Conservation (phyloP, 2,888 invertebrate genomes). For the Tyria jacobaeae region DNA sequence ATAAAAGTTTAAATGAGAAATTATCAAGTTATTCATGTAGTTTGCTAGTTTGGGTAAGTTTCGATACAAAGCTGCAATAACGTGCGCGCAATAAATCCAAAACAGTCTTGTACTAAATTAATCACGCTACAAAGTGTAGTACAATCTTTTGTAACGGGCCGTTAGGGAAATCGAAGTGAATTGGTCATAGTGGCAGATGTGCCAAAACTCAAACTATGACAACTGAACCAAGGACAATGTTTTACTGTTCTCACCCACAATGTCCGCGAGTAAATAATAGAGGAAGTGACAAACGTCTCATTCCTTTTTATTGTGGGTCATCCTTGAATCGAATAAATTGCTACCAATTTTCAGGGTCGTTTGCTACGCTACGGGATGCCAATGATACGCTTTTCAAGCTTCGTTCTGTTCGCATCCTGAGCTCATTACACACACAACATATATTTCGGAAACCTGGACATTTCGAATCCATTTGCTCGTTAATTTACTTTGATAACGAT, state of each 20-base stretch:
- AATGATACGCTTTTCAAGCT: slow-evolving; percentile 74
- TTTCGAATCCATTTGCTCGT: background rate
- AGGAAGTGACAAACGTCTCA: slow-evolving; percentile 79
- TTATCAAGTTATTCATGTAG: slow-evolving; percentile 15
- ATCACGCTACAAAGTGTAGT: slow-evolving; percentile 49
- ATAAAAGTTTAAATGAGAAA: slow-evolving; percentile 25
- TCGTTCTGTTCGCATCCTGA: slow-evolving; percentile 57
- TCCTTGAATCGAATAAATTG: slow-evolving; percentile 83
- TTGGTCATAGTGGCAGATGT: slow-evolving; percentile 40
- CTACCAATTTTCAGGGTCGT: slow-evolving; percentile 80
- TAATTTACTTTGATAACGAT: background rate
- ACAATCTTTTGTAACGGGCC: slow-evolving; percentile 55
- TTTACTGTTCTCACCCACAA: slow-evolving; percentile 54
- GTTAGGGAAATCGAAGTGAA: slow-evolving; percentile 56
- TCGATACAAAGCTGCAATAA: slow-evolving; percentile 39
- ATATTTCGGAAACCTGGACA: slow-evolving; percentile 53
- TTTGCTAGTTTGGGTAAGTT: slow-evolving; percentile 23
- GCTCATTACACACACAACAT: slow-evolving; percentile 45
- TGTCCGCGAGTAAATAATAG: slow-evolving; percentile 76
- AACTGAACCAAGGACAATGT: slow-evolving; percentile 55
- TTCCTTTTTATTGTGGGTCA: slow-evolving; percentile 79
- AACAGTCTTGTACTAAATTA: slow-evolving; percentile 49
- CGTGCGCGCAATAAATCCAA: slow-evolving; percentile 45
- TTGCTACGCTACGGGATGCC: slow-evolving; percentile 77
- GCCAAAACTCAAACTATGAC: slow-evolving; percentile 45